Conservation (phyloP, 2,888 invertebrate genomes). For the Agonopterix arenella region DNA sequence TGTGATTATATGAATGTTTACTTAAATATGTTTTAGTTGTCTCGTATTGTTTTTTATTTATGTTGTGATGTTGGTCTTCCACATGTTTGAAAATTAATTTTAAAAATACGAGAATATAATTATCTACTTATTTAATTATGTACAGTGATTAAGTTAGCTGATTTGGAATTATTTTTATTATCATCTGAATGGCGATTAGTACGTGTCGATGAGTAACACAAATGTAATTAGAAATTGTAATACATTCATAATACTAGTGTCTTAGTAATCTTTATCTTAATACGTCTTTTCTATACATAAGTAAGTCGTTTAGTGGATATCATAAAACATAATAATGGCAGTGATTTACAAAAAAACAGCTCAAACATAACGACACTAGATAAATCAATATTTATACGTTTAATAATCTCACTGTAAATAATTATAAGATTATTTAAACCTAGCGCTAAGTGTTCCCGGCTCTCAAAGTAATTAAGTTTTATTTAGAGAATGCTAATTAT, state of each 20-base stretch:
- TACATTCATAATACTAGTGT: conserved; percentile 20
- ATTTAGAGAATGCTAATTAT: conserved; percentile 58
- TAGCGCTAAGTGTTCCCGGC: conserved; percentile 71
- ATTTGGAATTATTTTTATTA: conserved; percentile 33
- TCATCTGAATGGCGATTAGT: conserved; percentile 35
- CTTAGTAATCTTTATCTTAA: conserved; percentile 17
- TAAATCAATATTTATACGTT: conserved; percentile 67
- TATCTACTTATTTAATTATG: conserved; percentile 62
- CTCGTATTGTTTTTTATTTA: conserved; percentile 63
- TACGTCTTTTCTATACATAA: conserved; percentile 17
- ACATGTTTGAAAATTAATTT: conserved; percentile 53
- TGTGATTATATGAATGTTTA: conserved; percentile 2
- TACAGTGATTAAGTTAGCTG: conserved; percentile 47
- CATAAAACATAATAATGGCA: conserved; percentile 2
- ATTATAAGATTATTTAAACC: conserved; percentile 54
- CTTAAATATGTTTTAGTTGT: conserved; percentile 12
- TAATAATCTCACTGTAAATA: conserved; percentile 73
- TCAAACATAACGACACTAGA: conserved; percentile 72
- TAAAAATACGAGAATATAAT: conserved; percentile 30
- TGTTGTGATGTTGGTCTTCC: conserved; percentile 76
- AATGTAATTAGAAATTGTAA: conserved; percentile 26
- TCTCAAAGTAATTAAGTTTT: conserved; percentile 74
- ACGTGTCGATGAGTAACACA: conserved; percentile 19
- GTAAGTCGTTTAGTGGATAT: conserved; percentile 28
- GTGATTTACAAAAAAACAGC: conserved; percentile 37